Percentiles rank a stretch among this genome's conserved stretches.
These are phyloP conservation scores for Octomys mimax DNA, from an alignment of 2,797 vertebrate species.

Conservation along the genomic window DNA sequence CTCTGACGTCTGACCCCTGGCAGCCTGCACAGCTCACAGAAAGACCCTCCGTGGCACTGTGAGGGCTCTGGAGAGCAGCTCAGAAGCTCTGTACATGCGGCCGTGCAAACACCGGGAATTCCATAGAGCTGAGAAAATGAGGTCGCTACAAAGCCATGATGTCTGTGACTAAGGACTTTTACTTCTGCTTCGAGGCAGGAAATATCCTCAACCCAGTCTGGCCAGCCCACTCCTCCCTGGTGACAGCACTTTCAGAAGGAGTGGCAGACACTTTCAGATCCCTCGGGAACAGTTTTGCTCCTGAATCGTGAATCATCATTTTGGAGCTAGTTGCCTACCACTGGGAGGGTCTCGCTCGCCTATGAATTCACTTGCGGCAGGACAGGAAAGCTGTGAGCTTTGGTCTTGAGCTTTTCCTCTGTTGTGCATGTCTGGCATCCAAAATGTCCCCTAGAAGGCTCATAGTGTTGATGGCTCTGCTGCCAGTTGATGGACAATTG, in stretches of 20 bases:
- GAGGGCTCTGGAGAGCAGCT: background rate
- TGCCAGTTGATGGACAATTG: background rate
- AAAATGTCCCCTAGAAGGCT: background rate
- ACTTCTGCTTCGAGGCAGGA: slow-evolving; percentile 3
- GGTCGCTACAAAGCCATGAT: background rate
- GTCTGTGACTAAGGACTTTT: background rate
- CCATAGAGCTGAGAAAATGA: slow-evolving; percentile 17
- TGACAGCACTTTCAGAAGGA: background rate
- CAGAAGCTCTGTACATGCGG: background rate
- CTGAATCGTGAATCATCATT: background rate
- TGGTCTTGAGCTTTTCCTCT: background rate
- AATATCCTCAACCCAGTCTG: background rate
- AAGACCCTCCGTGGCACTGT: background rate
- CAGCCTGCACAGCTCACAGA: accelerated
- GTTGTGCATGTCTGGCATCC: background rate
- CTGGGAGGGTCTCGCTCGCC: background rate
- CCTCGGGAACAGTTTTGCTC: background rate
- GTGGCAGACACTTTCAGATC: background rate
- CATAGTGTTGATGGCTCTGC: background rate
- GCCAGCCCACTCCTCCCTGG: background rate
- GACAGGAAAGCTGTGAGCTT: background rate
- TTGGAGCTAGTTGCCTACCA: background rate
- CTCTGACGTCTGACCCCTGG: background rate
- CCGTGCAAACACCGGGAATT: background rate
- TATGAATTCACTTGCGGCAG: background rate